Evolutionary conservation across 2,797 vertebrate genomes (phyloP).

Genomic region (Microchirus variegatus): DNA sequence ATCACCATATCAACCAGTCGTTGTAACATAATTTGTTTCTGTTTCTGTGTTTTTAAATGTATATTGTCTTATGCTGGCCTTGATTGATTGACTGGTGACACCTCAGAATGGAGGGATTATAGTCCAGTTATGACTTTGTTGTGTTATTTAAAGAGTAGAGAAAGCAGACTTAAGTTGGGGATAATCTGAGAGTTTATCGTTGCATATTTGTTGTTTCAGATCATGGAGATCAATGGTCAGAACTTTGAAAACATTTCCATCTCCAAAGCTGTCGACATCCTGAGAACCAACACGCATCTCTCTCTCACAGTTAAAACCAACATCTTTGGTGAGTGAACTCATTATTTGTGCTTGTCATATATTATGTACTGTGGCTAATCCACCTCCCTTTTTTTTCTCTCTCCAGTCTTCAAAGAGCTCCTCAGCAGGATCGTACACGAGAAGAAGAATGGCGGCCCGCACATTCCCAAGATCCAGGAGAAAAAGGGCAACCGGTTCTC

Average conservation of each 20-base stretch:
- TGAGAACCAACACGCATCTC: slow-evolving; percentile 95
- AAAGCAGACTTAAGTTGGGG: not conserved
- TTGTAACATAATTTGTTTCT: not conserved
- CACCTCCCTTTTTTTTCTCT: not conserved
- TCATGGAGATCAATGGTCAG: slow-evolving; percentile 98
- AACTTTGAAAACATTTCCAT: slow-evolving; percentile 97
- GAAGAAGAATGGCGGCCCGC: slow-evolving; percentile 90
- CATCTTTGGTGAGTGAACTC: slow-evolving; percentile 88
- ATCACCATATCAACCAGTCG: not conserved
- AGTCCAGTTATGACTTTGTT: not conserved
- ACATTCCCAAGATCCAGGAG: slow-evolving; percentile 96
- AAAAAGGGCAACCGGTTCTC: slow-evolving; percentile 96
- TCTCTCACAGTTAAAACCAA: slow-evolving; percentile 96
- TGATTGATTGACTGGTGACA: not conserved
- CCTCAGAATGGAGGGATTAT: too few species aligned
- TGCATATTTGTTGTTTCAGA: slow-evolving; percentile 73
- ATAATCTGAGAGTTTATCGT: not conserved
- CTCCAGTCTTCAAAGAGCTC: slow-evolving; percentile 95
- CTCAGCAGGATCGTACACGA: slow-evolving; percentile 90
- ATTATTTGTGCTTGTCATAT: not conserved
- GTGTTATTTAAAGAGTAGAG: slow-evolving; percentile 1
- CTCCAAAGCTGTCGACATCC: slow-evolving; percentile 92
- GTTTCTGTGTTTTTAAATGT: not conserved
- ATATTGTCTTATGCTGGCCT: not conserved
- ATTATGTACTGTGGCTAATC: too few species aligned